Evolutionary conservation across 2,797 vertebrate species (phyloP).

Genomic region (Malurus leucopterus): DNA sequence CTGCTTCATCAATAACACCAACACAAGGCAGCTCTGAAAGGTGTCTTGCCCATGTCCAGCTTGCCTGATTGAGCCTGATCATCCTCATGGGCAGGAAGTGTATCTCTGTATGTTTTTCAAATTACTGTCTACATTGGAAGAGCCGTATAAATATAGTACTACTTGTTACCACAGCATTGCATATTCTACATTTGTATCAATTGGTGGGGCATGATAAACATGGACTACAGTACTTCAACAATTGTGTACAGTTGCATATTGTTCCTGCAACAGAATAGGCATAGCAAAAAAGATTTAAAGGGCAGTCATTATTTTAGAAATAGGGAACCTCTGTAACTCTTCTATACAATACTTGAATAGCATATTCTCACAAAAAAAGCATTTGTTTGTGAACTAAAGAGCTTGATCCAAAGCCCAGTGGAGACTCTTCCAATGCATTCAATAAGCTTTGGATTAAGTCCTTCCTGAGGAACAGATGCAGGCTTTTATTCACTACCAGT

Average conservation of each 20-base stretch:
- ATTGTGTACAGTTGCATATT: neutral
- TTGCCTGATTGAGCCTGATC: neutral
- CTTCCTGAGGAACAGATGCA: constrained; percentile 52
- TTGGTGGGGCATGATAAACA: neutral
- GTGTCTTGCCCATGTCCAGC: neutral
- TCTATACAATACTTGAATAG: constrained; percentile 13
- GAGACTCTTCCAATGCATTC: constrained; percentile 33
- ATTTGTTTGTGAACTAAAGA: constrained; percentile 27
- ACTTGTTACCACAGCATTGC: neutral
- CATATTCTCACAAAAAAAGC: constrained; percentile 34
- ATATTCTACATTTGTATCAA: neutral
- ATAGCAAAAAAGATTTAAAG: constrained; percentile 5
- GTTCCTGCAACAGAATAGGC: neutral
- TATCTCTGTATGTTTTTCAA: neutral
- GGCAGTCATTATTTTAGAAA: constrained; percentile 16
- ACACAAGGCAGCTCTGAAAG: neutral
- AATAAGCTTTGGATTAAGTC: constrained; percentile 44
- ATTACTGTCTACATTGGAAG: neutral
- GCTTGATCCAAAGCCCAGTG: constrained; percentile 8
- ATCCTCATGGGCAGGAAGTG: neutral
- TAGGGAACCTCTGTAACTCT: constrained; percentile 5
- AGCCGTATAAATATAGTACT: neutral
- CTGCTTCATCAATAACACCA: constrained; percentile 10
- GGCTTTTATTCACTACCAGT: constrained; percentile 20
- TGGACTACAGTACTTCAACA: neutral